phyloP scores from a whole-genome alignment of 2,113 vertebrate species.

The Petaurus breviceps region DNA sequence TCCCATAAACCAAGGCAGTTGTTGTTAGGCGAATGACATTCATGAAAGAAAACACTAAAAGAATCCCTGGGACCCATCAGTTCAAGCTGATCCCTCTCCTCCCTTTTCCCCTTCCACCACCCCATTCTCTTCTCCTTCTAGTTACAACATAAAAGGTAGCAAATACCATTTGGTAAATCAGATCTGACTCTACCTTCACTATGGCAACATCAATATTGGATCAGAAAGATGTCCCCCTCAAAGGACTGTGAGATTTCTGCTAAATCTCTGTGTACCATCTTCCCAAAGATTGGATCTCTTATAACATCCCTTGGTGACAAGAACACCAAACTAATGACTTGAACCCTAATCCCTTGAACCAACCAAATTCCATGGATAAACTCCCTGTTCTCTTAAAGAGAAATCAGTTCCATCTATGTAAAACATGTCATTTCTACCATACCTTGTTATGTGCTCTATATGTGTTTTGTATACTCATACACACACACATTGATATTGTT shows the following conservation, averaged over 20 bases:
- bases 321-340: not conserved
- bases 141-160: not conserved
- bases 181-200: not conserved
- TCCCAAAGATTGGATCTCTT: not conserved
- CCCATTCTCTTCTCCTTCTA: not conserved
- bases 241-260: not conserved
- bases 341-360: not conserved
- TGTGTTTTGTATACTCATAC: not conserved
- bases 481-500: not conserved
- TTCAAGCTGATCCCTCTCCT: not conserved
- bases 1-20: not conserved
- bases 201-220: not conserved
- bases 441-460: not conserved
- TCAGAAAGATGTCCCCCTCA: not conserved
- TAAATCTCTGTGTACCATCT: not conserved
- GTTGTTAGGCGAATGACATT: not conserved
- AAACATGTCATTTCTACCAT: not conserved
- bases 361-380: not conserved
- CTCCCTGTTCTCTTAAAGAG: not conserved
- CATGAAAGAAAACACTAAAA: not conserved
- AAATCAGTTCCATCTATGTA: not conserved
- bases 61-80: not conserved
- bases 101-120: no score
- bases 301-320: not conserved
- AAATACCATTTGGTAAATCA: not conserved